These are phyloP conservation scores for Coenobita brevimanus DNA, from an alignment of 1,140 invertebrate species.

Conservation along the genomic window DNA sequence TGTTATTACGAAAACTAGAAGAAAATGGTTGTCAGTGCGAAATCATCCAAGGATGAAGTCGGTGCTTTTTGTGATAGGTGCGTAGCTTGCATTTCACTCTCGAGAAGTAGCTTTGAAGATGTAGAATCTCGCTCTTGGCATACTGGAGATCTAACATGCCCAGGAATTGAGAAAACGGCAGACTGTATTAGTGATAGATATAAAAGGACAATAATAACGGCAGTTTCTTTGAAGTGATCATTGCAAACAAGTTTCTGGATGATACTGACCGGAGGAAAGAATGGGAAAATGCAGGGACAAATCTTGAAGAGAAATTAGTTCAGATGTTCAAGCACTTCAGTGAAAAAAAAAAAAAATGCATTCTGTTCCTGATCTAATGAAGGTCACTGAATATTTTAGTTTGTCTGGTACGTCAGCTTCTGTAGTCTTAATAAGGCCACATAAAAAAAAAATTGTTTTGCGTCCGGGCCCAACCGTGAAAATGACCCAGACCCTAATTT, in stretches of 20 bases:
- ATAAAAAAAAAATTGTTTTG: too few relatives aligned
- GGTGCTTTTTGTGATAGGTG: conserved; percentile 19
- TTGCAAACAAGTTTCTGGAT: neutral
- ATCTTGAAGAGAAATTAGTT: neutral
- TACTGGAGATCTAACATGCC: neutral
- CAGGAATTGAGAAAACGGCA: conserved; percentile 7
- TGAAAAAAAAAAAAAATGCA: too few relatives aligned
- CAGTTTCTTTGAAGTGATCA: neutral
- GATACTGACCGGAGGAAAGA: neutral
- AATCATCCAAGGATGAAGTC: conserved; percentile 12
- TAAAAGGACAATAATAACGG: neutral
- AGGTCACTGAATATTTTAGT: neutral
- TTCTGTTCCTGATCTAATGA: too few relatives aligned
- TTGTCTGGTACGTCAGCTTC: conserved; percentile 4
- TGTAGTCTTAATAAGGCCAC: neutral
- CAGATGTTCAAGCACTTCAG: conserved; percentile 10
- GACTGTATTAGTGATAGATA: too few relatives aligned
- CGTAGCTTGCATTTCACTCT: conserved; percentile 10
- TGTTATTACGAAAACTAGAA: conserved; percentile 13
- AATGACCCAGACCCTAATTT: too few relatives aligned
- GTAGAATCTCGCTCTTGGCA: neutral
- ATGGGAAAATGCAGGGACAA: neutral
- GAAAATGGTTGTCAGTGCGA: conserved; percentile 15
- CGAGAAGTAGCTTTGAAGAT: conserved; percentile 16
- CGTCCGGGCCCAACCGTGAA: too few relatives aligned